These are phyloP conservation scores for Gymnocypris eckloni DNA, from an alignment of 2,797 vertebrate species.

Conservation along the genomic window DNA sequence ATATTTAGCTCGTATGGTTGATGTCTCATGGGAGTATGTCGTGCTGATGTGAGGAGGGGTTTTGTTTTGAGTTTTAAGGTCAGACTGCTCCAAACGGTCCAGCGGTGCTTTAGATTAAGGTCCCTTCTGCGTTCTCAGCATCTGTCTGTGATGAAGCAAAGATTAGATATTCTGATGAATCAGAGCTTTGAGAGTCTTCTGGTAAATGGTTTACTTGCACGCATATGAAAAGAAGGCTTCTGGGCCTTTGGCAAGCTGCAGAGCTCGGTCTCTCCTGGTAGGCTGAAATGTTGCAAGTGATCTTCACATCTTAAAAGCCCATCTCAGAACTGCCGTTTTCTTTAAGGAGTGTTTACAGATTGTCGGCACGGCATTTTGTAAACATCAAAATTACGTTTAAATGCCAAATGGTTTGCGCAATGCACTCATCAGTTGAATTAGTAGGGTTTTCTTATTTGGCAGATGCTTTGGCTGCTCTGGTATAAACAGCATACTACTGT, in stretches of 20 bases:
- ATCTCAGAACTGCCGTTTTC: background rate
- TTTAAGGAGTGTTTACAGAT: background rate
- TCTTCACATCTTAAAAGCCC: conserved; percentile 1
- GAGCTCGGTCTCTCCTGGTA: too few relatives aligned
- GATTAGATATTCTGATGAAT: conserved; percentile 22
- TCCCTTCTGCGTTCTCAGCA: conserved; percentile 3
- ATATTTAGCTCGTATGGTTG: background rate
- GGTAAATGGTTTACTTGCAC: background rate
- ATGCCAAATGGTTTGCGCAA: background rate
- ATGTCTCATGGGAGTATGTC: background rate
- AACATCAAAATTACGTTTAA: background rate
- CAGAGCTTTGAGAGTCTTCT: conserved; percentile 1
- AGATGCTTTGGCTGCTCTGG: background rate
- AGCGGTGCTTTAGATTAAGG: background rate
- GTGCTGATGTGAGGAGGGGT: background rate
- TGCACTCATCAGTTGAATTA: background rate
- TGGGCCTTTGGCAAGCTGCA: background rate
- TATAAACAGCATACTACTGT: background rate
- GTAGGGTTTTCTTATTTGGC: background rate
- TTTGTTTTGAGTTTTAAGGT: background rate
- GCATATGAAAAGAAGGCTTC: background rate
- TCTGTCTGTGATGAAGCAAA: background rate
- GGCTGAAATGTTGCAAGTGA: background rate
- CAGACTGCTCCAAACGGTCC: background rate
- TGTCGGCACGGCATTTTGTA: background rate